Conservation (phyloP, 2,113 vertebrate species). For the Lathamus discolor region DNA sequence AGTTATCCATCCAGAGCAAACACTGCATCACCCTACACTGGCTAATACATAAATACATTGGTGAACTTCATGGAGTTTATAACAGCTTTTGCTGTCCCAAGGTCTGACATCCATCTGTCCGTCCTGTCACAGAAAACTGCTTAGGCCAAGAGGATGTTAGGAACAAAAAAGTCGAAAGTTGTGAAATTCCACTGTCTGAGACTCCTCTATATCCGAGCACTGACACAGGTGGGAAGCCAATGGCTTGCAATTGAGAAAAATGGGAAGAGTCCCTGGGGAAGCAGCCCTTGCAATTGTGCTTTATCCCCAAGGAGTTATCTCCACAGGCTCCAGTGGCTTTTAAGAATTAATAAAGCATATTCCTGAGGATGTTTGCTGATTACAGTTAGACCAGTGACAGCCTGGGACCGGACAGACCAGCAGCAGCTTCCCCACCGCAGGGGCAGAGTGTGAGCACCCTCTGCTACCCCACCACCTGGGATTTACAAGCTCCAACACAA, state of each 20-base stretch:
- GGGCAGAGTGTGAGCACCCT: background rate
- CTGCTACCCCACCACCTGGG: background rate
- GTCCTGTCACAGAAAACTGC: background rate
- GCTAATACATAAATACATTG: background rate
- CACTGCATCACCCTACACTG: background rate
- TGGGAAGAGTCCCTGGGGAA: background rate
- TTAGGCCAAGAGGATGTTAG: background rate
- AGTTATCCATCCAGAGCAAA: background rate
- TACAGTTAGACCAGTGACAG: background rate
- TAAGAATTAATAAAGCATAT: background rate
- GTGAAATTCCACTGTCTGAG: background rate
- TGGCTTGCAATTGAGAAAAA: background rate
- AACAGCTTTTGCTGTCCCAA: background rate
- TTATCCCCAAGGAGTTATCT: background rate
- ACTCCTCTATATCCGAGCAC: background rate
- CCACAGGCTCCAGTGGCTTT: background rate
- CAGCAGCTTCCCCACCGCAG: background rate
- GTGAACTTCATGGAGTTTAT: background rate
- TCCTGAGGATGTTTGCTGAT: background rate
- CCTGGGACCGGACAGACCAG: background rate
- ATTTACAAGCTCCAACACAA: background rate
- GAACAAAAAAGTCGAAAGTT: fast-evolving
- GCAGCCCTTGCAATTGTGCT: background rate
- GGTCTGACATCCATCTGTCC: background rate
- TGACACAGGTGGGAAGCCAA: background rate